Evolutionary conservation across 2,113 vertebrate species (phyloP), one percentile per base, ranked within the genome.

Genomic region (Paraplagusia blochii): DNA sequence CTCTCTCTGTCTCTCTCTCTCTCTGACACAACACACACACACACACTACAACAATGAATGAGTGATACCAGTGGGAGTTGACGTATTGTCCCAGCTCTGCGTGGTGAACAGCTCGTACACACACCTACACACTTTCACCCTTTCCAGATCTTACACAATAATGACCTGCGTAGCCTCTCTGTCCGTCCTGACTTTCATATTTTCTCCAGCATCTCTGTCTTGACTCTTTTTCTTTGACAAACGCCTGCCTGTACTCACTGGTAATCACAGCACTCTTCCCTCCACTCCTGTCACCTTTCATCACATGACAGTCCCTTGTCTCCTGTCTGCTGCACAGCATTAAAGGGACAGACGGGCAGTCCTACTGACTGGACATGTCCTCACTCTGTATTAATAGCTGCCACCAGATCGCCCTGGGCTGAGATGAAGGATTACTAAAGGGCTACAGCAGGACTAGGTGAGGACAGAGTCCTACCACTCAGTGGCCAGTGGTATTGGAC

Each of bases 301-400:
- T 79, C 45, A 18, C 15, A 15, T 16, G 56, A 63, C 53, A 60
- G 63, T 11, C 13, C 38, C 1, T 11, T 40, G 38, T 18, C 48
- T 14, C 11, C 51, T 36, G 44, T 68, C 71, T 13, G 40, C 53
- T 11, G 5, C 55, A 19, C 63, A 74, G 59, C 73, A 75, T 77
- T 74, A 78, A 70, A 77, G 66, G 60, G 64, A 58, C 2, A 35
- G 51, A 22, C 52, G 50, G 47, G 19, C 65, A 73, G 19, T 61
- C 74, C 72, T 48, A 63, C 65, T 79, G 84, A 82, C 59, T 69
- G 52, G 70, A 22, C 67, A 76, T 87, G 81, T 87, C 81, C 56
- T 54, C 86, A 72, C 66, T 33, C 44, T 66, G 43, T 85, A 87
- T 85, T 84, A 84, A 88, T 81, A 88, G 76, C 57, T 45, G 66